These are phyloP conservation scores for Oreocharis arfaki DNA, from an alignment of 2,113 vertebrate species.

Conservation along the genomic window DNA sequence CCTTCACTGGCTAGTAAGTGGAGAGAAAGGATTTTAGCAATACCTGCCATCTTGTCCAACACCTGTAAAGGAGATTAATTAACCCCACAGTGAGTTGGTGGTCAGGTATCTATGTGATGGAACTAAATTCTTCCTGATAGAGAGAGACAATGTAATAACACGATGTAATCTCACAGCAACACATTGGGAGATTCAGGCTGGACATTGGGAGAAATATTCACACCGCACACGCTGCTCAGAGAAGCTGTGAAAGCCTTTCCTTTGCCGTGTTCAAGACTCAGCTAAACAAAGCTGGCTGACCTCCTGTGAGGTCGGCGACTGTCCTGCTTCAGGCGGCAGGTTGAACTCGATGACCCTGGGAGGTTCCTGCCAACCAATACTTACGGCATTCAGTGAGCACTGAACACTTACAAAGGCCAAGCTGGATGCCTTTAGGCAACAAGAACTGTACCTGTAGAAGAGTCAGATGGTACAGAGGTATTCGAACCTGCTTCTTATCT, in stretches of 20 bases:
- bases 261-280: not conserved
- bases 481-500: not conserved
- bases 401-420: not conserved
- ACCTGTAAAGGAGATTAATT: not conserved
- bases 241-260: not conserved
- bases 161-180: not conserved
- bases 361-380: not conserved
- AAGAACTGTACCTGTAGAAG: not conserved
- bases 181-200: fast-evolving
- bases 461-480: not conserved
- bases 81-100: not conserved
- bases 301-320: fast-evolving
- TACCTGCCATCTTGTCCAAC: not conserved
- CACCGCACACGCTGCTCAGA: fast-evolving
- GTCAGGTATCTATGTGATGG: not conserved
- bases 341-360: not conserved
- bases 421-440: not conserved
- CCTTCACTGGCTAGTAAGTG: not conserved
- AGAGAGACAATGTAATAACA: not conserved
- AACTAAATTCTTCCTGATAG: not conserved
- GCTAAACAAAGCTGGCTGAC: not conserved
- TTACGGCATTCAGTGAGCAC: not conserved
- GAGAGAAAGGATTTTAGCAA: not conserved
- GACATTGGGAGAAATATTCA: not conserved
- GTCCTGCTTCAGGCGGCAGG: not conserved